Base-by-base conservation (phyloP, 2,113 vertebrate species). In the Rhynchomys soricoides region DNA sequence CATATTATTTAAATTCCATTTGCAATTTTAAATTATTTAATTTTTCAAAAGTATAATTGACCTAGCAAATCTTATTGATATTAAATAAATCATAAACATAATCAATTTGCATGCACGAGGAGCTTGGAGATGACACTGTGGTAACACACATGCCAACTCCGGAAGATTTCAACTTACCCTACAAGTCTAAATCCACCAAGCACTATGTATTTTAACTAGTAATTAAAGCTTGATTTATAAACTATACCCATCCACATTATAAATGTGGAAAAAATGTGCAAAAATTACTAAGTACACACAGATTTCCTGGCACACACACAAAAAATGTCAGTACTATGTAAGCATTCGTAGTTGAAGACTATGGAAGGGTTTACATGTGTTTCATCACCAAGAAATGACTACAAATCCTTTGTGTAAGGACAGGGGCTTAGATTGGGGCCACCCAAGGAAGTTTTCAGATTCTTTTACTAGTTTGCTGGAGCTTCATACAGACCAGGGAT, bases 141-240 rank as follows among this genome's bases (percentile, higher is more conserved):
- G 22, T 57, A 48, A 57, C 70, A 62, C 4, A 24, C 78, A 2
- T 37, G 68, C 73, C 37, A 88, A 48, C 62, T 82, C 1, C 9
- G 22, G 75, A 89, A 89, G 59, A 91, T 93, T 91, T 93, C 66
- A 89, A n/a, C 34, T 77, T 91, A 64, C 81, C 75, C 37, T n/a
- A 48, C n/a, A 90, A 78, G 43, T 73, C 75, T 86, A 93, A 81
- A 57, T 89, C 31, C 16, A 50, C 64, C 57, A 90, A 29, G 1
- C 40, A 71, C 24, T 59, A 43, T 17, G 4, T 66, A 22, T 77
- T 94, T 93, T 82, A 77, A 96, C 74, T n/a, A 87, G n/a, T 70
- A 88, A 55, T 88, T 78, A 62, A 82, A 91, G 85, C 86, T 11
- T 31, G 5, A 75, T 37, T 68, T 86, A 37, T 73, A 89, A 82